Conservation (phyloP, 2,888 invertebrate genomes). For the Lottia scabra region DNA sequence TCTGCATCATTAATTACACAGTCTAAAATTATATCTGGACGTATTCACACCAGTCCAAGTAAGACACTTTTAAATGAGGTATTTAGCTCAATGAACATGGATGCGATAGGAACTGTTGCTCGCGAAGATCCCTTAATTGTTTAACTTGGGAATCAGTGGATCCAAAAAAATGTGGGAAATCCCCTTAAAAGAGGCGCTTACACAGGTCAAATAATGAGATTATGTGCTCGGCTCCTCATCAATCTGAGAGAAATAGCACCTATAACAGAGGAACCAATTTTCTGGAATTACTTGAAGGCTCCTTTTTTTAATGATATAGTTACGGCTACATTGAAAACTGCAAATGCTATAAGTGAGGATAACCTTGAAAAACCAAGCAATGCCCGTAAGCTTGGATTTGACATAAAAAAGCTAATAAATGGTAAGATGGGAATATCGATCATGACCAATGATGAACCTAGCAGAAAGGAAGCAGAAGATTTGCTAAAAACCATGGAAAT, state of each 20-base stretch:
- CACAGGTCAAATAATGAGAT: conserved; percentile 2
- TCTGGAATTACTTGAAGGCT: background rate
- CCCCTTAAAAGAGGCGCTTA: background rate
- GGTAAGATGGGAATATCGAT: background rate
- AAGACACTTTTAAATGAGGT: background rate
- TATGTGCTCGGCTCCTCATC: conserved; percentile 5
- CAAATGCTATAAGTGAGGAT: background rate
- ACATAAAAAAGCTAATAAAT: background rate
- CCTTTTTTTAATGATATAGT: background rate
- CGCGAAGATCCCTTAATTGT: conserved; percentile 4
- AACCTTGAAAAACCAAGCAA: background rate
- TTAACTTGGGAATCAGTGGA: conserved; percentile 1
- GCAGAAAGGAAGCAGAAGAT: conserved; percentile 1
- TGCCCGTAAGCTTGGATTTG: conserved; percentile 1
- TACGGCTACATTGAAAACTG: background rate
- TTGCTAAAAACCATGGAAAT: conserved; percentile 1
- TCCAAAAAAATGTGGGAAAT: conserved; percentile 1
- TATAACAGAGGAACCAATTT: conserved; percentile 2
- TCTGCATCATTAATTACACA: conserved; percentile 7
- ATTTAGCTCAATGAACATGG: conserved; percentile 5
- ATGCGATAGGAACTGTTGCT: conserved; percentile 5
- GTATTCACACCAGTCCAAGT: background rate
- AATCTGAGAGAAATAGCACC: conserved; percentile 5
- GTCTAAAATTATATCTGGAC: conserved; percentile 4
- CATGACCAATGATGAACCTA: background rate